Base-by-base conservation (phyloP, 1,140 invertebrate species). In the Berghia stephanieae region DNA sequence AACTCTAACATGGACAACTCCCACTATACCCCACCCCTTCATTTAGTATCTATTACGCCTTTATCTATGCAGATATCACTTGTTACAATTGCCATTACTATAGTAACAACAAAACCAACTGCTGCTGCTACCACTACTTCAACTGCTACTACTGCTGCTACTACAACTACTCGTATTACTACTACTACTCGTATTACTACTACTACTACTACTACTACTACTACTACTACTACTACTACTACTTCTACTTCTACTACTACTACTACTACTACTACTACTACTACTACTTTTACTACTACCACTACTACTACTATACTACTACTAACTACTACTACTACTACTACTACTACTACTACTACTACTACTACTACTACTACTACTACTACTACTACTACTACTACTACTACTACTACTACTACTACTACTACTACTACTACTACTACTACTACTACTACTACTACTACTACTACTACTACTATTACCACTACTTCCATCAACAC, bases 311-410 rank as follows among this genome's bases (percentile, higher is more conserved):
- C n/a, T n/a, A n/a, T n/a, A n/a, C n/a, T n/a, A n/a, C n/a, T n/a
- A n/a, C n/a, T n/a, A n/a, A n/a, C n/a, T n/a, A n/a, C n/a, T 52
- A 52, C 46, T 52, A 52, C 46, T 52, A 52, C 46, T 52, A 52
- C 46, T 52, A 52, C 46, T 42, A 16, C 68, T 36, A 67, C 31
- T 67, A n/a, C 21, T 34, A 67, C 63, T n/a, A 67, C 31, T 34
- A 21, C 63, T n/a, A n/a, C 63, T n/a, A 67, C 31, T 21, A n/a
- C 69, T 46, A 21, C 43, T 49, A 46, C 46, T 52, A 52, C 46
- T 52, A 52, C 46, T 52, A 52, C 46, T 24, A 52, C 46, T 52
- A 52, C 46, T 52, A 52, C 46, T 52, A 52, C 21, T 71, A 24
- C 21, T 71, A 71, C 18, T 71, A 24, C 36, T 43, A 21, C 36